Conservation (phyloP, 2,113 vertebrate species). For the Rhea pennata region DNA sequence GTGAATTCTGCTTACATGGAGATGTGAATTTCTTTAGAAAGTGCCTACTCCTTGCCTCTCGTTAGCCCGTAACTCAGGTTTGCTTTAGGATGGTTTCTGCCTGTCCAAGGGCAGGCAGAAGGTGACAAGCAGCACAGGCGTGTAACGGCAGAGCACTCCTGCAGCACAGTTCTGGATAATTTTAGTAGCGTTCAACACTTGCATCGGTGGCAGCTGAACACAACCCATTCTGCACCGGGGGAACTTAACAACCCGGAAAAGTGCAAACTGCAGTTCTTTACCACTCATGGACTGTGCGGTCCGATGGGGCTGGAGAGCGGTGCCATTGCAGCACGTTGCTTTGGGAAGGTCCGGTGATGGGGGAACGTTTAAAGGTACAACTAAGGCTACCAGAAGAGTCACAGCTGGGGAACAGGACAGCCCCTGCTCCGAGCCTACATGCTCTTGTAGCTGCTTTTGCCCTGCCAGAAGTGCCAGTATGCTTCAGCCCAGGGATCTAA, state of each 20-base stretch:
- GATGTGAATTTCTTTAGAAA: background rate
- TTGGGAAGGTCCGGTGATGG: fast-evolving
- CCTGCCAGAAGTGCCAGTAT: background rate
- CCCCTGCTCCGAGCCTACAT: background rate
- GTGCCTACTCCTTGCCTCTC: background rate
- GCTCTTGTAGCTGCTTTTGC: background rate
- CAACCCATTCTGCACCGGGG: background rate
- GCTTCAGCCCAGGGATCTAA: fast-evolving
- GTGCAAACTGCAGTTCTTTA: background rate
- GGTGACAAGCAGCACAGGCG: background rate
- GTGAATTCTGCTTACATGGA: background rate
- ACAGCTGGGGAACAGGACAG: background rate
- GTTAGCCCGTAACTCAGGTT: background rate
- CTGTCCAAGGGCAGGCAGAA: background rate
- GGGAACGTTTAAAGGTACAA: background rate
- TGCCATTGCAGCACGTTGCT: background rate
- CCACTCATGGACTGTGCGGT: background rate
- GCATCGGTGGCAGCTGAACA: background rate
- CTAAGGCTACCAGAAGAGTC: background rate
- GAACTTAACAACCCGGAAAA: fast-evolving
- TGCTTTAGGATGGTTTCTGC: background rate
- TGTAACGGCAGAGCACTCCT: background rate
- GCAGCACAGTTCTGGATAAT: background rate
- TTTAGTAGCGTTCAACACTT: background rate
- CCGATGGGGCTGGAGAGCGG: fast-evolving